These are phyloP conservation scores for Adrianichthys oophorus DNA, from an alignment of 2,797 vertebrate species.

Conservation along the genomic window DNA sequence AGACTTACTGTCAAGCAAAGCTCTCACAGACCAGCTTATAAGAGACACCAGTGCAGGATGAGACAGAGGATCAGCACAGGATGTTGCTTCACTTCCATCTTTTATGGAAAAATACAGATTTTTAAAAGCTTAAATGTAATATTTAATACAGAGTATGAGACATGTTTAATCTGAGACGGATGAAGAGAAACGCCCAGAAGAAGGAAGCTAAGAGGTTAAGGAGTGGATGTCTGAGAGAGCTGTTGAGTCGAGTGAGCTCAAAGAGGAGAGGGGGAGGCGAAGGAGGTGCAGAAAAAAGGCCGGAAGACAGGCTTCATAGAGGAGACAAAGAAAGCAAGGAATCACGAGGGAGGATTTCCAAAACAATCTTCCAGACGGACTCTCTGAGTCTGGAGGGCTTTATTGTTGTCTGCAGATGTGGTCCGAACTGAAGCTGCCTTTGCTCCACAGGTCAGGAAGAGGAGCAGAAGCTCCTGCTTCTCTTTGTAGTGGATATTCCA, in stretches of 20 bases:
- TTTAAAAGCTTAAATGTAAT: not conserved
- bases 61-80: slow-evolving; percentile 45
- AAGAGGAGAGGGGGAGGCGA: slow-evolving; percentile 10
- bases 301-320: slow-evolving; percentile 62
- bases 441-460: not conserved
- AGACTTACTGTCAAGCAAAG: slow-evolving; percentile 58
- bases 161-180: slow-evolving; percentile 20
- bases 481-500: too few relatives aligned
- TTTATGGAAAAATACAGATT: too few relatives aligned
- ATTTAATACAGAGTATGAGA: slow-evolving; percentile 6
- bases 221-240: slow-evolving; percentile 40
- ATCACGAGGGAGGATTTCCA: slow-evolving; percentile 61
- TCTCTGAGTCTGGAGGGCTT: slow-evolving; percentile 44
- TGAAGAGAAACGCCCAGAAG: slow-evolving; percentile 41
- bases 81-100: slow-evolving; percentile 42
- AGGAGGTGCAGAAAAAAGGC: slow-evolving; percentile 44
- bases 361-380: slow-evolving; percentile 55
- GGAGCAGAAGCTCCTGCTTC: too few relatives aligned
- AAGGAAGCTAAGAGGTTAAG: slow-evolving; percentile 60
- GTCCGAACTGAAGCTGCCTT: slow-evolving; percentile 23
- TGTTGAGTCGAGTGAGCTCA: slow-evolving; percentile 43
- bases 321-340: slow-evolving; percentile 65
- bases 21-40: not conserved
- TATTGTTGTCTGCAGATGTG: slow-evolving; percentile 43
- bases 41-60: slow-evolving; percentile 4